These are phyloP conservation scores for Diarsia brunnea DNA, from an alignment of 2,888 invertebrate species.

Conservation along the genomic window DNA sequence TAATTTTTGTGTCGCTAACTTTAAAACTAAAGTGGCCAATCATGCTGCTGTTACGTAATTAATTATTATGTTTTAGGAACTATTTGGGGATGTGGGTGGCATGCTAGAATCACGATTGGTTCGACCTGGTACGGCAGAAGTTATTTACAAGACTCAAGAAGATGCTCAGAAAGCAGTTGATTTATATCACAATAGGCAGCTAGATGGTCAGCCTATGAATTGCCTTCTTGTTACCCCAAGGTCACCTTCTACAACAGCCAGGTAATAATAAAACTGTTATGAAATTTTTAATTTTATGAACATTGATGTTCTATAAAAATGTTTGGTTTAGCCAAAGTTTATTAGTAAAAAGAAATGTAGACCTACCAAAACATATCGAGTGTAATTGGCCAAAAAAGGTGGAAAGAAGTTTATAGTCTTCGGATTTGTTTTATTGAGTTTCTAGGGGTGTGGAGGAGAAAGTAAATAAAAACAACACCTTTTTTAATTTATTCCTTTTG, in stretches of 20 bases:
- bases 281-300: too few species aligned
- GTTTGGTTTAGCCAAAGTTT: too few species aligned
- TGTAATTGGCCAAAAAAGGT: too few species aligned
- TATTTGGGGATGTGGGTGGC: slow-evolving; percentile 98
- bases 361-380: too few species aligned
- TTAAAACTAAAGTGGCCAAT: background rate
- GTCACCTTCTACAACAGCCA: slow-evolving; percentile 70
- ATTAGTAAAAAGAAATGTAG: too few species aligned
- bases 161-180: slow-evolving; percentile 98
- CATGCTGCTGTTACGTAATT: background rate
- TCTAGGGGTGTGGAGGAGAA: too few species aligned
- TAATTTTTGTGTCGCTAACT: background rate
- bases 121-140: slow-evolving; percentile 97
- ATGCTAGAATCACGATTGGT: slow-evolving; percentile 96
- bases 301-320: too few species aligned
- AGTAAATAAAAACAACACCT: too few species aligned
- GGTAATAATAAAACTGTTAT: slow-evolving; percentile 65
- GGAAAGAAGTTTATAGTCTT: too few species aligned
- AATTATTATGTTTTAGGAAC: slow-evolving; percentile 91
- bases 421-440: too few species aligned
- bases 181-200: slow-evolving; percentile 97
- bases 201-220: slow-evolving; percentile 98
- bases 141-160: slow-evolving; percentile 95
- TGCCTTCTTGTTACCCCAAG: slow-evolving; percentile 95
- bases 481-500: too few species aligned